Percentiles rank a stretch among this genome's conserved stretches.
phyloP scores from a whole-genome alignment of 2,113 vertebrate species.

The Gasterosteus aculeatus region DNA sequence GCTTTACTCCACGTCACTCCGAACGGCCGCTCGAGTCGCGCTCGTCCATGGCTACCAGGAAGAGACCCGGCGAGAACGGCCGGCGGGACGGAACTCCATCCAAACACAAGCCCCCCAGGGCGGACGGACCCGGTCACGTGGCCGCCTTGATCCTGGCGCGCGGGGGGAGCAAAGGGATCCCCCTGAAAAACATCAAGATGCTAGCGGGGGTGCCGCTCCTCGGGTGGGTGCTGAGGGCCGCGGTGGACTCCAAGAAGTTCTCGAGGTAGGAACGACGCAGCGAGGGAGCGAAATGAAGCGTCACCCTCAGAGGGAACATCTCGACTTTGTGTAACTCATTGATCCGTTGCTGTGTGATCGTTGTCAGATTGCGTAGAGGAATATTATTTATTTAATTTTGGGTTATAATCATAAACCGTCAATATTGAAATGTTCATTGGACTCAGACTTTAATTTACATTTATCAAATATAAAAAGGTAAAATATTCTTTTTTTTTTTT shows the following conservation, averaged over 20 bases:
- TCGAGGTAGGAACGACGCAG: slow-evolving; percentile 40
- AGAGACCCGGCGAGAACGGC: neutral
- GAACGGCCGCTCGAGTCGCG: neutral
- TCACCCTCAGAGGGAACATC: too few relatives aligned
- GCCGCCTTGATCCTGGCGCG: slow-evolving; percentile 62
- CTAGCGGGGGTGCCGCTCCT: slow-evolving; percentile 62
- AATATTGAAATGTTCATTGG: too few relatives aligned
- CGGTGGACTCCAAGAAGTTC: slow-evolving; percentile 34
- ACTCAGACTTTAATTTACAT: too few relatives aligned
- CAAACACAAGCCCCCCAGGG: neutral
- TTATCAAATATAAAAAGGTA: too few relatives aligned
- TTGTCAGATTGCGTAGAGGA: too few relatives aligned
- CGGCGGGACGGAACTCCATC: rapidly evolving
- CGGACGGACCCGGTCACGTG: neutral
- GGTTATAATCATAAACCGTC: too few relatives aligned
- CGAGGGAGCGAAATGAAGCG: too few relatives aligned
- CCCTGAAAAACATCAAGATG: slow-evolving; percentile 69
- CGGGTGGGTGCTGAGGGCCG: slow-evolving; percentile 66
- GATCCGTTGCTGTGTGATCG: too few relatives aligned
- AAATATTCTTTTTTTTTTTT: too few relatives aligned
- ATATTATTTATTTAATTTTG: too few relatives aligned
- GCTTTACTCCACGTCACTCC: too few relatives aligned
- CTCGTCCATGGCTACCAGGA: slow-evolving; percentile 8
- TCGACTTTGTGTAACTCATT: too few relatives aligned
- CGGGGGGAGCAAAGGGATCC: slow-evolving; percentile 70